Evolutionary conservation across 2,797 vertebrate genomes (phyloP).

Genomic region (Epinephelus malabaricus): DNA sequence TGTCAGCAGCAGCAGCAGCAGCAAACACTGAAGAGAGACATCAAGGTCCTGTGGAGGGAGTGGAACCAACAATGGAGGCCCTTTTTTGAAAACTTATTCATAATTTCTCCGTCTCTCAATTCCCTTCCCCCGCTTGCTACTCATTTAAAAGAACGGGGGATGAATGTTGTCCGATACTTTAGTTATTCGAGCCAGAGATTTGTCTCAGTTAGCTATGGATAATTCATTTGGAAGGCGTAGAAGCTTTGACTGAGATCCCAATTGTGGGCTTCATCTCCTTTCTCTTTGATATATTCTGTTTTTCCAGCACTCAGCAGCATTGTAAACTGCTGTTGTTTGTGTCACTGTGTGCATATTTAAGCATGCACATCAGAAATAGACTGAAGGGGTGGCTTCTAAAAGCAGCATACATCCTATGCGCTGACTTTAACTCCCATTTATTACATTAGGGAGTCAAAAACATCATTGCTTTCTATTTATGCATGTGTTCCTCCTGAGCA

Average conservation of each 20-base stretch:
- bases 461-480: neutral
- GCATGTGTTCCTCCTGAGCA: neutral
- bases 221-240: conserved; percentile 22
- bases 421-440: neutral
- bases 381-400: conserved; percentile 15
- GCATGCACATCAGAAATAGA: conserved; percentile 29
- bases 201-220: conserved; percentile 23
- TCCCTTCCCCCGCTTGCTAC: conserved; percentile 16
- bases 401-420: conserved; percentile 1
- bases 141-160: conserved; percentile 7
- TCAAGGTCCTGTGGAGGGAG: conserved; percentile 20
- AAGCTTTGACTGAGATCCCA: conserved; percentile 14
- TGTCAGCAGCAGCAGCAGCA: conserved; percentile 55
- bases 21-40: conserved; percentile 41
- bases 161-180: conserved; percentile 15
- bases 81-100: conserved; percentile 1
- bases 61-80: conserved; percentile 6
- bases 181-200: conserved; percentile 7
- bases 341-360: conserved; percentile 16
- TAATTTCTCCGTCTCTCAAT: conserved; percentile 1
- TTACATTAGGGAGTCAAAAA: conserved; percentile 20
- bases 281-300: conserved; percentile 19
- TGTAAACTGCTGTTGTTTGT: conserved; percentile 31
- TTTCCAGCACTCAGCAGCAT: neutral
- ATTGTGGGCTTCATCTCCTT: conserved; percentile 1